phyloP scores from a whole-genome alignment of 2,797 vertebrate species.

The Urosaurus nigricauda region DNA sequence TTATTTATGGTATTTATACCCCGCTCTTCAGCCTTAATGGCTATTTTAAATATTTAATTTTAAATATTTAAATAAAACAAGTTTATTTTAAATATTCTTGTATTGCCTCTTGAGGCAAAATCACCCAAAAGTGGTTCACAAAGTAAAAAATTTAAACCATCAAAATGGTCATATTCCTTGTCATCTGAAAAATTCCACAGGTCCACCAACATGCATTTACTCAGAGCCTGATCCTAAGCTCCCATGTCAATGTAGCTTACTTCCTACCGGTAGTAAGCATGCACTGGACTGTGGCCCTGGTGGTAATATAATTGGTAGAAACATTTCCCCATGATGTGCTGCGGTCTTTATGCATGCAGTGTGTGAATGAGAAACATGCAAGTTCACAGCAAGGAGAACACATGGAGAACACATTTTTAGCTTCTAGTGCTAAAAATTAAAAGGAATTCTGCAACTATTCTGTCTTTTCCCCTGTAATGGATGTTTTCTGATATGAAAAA shows the following conservation, averaged over 20 bases:
- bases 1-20: too few relatives aligned
- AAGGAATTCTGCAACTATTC: too few relatives aligned
- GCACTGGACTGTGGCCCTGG: not conserved
- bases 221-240: not conserved
- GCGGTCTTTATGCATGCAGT: not conserved
- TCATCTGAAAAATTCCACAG: not conserved
- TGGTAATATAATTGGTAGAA: not conserved
- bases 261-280: not conserved
- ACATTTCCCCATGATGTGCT: not conserved
- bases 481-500: not conserved
- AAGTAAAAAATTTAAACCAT: not conserved
- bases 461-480: not conserved
- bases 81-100: not conserved
- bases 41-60: too few relatives aligned
- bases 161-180: not conserved
- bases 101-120: not conserved
- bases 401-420: not conserved
- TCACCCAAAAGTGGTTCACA: not conserved
- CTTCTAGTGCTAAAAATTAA: too few relatives aligned
- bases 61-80: too few relatives aligned
- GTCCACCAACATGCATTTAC: not conserved
- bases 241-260: not conserved
- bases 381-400: not conserved
- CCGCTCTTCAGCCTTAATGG: too few relatives aligned
- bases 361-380: not conserved